phyloP scores from a whole-genome alignment of 2,888 invertebrate species.

The Julus scanicus region DNA sequence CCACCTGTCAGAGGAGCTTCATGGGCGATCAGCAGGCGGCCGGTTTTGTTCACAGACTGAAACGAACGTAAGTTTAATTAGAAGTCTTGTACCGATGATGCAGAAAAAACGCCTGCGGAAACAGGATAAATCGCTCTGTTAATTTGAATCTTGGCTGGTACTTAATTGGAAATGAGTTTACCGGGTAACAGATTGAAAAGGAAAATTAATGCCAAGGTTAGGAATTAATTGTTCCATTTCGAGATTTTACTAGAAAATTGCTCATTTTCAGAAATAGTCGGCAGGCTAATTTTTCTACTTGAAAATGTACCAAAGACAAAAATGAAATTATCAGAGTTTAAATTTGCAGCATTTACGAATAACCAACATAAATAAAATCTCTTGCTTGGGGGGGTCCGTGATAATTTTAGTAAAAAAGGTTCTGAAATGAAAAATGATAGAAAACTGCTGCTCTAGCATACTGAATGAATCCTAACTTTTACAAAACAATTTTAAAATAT shows the following conservation, averaged over 20 bases:
- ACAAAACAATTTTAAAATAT: neutral
- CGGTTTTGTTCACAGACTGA: constrained; percentile 95
- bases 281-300: too few relatives aligned
- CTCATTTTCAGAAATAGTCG: neutral
- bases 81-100: neutral
- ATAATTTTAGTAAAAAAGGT: too few relatives aligned
- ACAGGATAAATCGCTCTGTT: neutral
- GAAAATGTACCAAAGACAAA: too few relatives aligned
- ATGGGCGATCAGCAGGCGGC: constrained; percentile 88
- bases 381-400: too few relatives aligned
- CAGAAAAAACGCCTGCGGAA: neutral
- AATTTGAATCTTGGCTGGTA: neutral
- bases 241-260: neutral
- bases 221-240: neutral
- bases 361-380: too few relatives aligned
- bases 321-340: too few relatives aligned
- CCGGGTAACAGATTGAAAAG: neutral
- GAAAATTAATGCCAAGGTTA: neutral
- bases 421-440: too few relatives aligned
- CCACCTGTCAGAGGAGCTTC: constrained; percentile 96
- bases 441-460: too few relatives aligned
- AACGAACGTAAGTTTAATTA: constrained; percentile 37
- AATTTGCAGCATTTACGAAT: too few relatives aligned
- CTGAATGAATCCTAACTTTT: too few relatives aligned
- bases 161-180: neutral